Conservation (phyloP, 1,140 invertebrate species). For the Leptinotarsa lineolata region DNA sequence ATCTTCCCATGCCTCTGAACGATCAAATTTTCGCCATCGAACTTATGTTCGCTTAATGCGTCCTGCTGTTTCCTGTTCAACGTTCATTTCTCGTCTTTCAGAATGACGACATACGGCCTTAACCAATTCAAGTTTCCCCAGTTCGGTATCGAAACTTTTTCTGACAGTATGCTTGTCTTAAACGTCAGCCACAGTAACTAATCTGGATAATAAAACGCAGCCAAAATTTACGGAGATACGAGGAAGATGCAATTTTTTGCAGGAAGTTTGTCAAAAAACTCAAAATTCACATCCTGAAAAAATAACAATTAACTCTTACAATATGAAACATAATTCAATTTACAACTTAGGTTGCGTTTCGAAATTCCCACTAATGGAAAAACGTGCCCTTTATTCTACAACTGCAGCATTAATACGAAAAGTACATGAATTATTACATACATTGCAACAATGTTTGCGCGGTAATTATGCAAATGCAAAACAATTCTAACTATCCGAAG, state of each 20-base stretch:
- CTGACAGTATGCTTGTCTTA: slow-evolving; percentile 1
- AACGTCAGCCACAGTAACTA: not conserved
- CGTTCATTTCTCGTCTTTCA: not conserved
- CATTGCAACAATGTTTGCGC: not conserved
- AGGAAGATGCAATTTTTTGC: not conserved
- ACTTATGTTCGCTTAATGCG: too few relatives aligned
- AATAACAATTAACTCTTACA: too few relatives aligned
- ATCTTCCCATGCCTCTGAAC: too few relatives aligned
- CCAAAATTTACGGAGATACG: not conserved
- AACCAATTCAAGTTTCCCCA: not conserved
- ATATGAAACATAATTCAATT: too few relatives aligned
- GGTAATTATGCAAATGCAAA: slow-evolving; percentile 2
- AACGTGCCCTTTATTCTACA: not conserved
- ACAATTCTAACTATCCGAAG: not conserved
- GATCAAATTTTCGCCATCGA: too few relatives aligned
- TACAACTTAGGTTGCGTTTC: not conserved
- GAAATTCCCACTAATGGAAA: too few relatives aligned
- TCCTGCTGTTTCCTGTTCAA: not conserved
- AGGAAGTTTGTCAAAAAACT: too few relatives aligned
- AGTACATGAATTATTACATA: not conserved
- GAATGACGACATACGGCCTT: not conserved
- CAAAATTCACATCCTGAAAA: too few relatives aligned
- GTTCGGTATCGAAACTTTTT: not conserved
- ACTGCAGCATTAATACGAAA: slow-evolving; percentile 3
- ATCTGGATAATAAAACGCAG: not conserved